phyloP scores from a whole-genome alignment of 1,140 invertebrate genomes.

The Bombus superbus region DNA sequence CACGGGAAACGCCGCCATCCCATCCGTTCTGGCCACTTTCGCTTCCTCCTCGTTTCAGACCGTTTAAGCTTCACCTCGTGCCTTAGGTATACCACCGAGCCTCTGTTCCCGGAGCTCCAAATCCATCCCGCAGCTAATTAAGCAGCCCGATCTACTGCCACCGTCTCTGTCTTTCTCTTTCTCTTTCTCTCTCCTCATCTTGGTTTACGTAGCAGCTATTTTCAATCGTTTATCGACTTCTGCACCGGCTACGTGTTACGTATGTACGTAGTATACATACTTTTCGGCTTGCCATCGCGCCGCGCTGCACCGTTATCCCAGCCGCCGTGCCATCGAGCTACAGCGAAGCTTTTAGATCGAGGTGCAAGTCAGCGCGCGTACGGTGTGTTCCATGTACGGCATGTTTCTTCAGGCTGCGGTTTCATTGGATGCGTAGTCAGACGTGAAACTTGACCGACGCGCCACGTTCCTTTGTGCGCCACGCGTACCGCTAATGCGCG shows the following conservation, averaged over 20 bases:
- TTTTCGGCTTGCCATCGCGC: constrained; percentile 14
- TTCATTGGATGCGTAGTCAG: constrained; percentile 7
- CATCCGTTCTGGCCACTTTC: background rate
- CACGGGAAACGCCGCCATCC: too few species aligned
- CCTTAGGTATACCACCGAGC: too few species aligned
- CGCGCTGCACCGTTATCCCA: too few species aligned
- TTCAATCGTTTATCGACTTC: constrained; percentile 65
- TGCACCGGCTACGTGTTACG: constrained; percentile 37
- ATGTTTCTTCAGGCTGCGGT: background rate
- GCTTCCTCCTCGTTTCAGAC: background rate
- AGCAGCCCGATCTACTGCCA: constrained; percentile 38
- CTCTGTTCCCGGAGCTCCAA: constrained; percentile 19
- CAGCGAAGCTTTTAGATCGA: constrained; percentile 15
- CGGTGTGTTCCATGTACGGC: constrained; percentile 9
- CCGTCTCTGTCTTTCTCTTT: background rate
- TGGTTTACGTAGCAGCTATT: constrained; percentile 57
- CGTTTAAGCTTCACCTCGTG: background rate
- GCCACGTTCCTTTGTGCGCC: too few species aligned
- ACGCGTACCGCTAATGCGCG: too few species aligned
- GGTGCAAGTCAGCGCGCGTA: background rate
- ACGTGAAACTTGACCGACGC: background rate
- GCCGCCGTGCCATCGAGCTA: too few species aligned
- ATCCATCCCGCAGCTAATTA: constrained; percentile 57
- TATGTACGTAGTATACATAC: constrained; percentile 5
- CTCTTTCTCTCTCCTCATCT: constrained; percentile 19